Evolutionary conservation across 2,888 invertebrate species (phyloP), one percentile per base, ranked within the genome.

Genomic region (Branchipolynoe longqiensis): DNA sequence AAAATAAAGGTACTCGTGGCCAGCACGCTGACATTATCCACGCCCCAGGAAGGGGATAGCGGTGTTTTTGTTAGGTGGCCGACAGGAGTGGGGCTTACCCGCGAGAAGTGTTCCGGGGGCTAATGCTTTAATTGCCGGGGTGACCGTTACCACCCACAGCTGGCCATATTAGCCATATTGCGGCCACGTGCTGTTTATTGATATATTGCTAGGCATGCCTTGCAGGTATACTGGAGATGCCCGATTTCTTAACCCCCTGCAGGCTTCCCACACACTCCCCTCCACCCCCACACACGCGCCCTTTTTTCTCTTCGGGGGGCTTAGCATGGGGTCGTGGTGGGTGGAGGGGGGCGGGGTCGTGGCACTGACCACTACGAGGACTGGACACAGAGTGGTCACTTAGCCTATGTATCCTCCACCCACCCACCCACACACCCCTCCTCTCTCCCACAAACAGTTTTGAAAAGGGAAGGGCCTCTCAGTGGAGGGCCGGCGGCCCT

Each of bases 21-120:
- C 14, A 78, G 78, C 48, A 78, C 41, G 28, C 78, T 78, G 78
- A 78, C 78, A 78, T 78, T 78, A 78, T 78, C 78, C 78, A 78
- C 54, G 78, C 78, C 78, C 48, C 78, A 78, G 78, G 78, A 48
- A 14, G 78, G 28, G 48, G 31, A 78, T 69, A 31, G 25, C 78
- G 31, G 6, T 41, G 18, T 41, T 78, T 78, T 78, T 78, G 78
- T 78, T 41, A 22, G 25, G 28, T 18, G 3, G 1, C 78, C 41
- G 22, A 48, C 54, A 78, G 41, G 48, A 69, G 78, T 48, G 78
- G 78, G 78, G 48, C 48, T 78, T 48, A 8, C 78, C 41, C 41
- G 22, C 62, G 18, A 28, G 48, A n/a, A 2, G 48, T 31, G 54
- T 41, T 78, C n/a, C 28, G 78, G 28, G 48, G 48, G 41, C 48